Percentiles rank a stretch among this genome's conserved stretches.
Evolutionary conservation across 2,888 invertebrate species (phyloP).

Genomic region (Melanchra persicariae): DNA sequence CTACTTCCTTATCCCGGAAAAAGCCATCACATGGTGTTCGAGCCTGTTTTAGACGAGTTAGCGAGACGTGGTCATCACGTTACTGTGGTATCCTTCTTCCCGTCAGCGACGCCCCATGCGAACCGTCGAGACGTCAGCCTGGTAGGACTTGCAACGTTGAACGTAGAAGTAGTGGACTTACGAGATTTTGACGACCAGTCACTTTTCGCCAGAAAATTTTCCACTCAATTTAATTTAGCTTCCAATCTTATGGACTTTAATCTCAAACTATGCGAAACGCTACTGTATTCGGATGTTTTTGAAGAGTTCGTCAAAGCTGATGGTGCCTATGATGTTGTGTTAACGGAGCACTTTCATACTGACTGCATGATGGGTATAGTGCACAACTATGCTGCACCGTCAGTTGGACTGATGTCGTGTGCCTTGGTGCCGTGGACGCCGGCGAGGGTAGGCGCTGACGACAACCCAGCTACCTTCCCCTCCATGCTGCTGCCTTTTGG

Average conservation of each 20-base stretch:
- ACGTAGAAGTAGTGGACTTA: constrained; percentile 74
- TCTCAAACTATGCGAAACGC: constrained; percentile 72
- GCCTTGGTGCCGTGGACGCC: constrained; percentile 81
- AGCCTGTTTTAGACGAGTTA: constrained; percentile 83
- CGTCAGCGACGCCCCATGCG: constrained; percentile 63
- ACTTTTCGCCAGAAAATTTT: constrained; percentile 53
- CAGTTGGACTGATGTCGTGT: constrained; percentile 82
- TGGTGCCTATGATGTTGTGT: constrained; percentile 84
- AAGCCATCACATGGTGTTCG: constrained; percentile 88
- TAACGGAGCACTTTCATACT: constrained; percentile 87
- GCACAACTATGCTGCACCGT: constrained; percentile 81
- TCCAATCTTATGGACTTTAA: constrained; percentile 67
- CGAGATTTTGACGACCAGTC: constrained; percentile 64
- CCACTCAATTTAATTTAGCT: constrained; percentile 62
- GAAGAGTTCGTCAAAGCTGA: constrained; percentile 73
- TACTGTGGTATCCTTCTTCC: constrained; percentile 87
- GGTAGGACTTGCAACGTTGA: constrained; percentile 67
- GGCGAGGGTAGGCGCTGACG: constrained; percentile 78
- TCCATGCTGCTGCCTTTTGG: constrained; percentile 71
- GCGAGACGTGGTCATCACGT: constrained; percentile 83
- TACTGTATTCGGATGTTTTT: constrained; percentile 73
- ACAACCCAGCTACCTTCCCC: constrained; percentile 84
- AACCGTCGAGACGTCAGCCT: constrained; percentile 76
- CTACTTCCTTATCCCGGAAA: constrained; percentile 85
- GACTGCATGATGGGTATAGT: constrained; percentile 87